A percentile compares a stretch with the other conserved stretches of the same genome.
Conservation (phyloP, 1,140 invertebrate genomes). For the Aphaenogaster floridana region DNA sequence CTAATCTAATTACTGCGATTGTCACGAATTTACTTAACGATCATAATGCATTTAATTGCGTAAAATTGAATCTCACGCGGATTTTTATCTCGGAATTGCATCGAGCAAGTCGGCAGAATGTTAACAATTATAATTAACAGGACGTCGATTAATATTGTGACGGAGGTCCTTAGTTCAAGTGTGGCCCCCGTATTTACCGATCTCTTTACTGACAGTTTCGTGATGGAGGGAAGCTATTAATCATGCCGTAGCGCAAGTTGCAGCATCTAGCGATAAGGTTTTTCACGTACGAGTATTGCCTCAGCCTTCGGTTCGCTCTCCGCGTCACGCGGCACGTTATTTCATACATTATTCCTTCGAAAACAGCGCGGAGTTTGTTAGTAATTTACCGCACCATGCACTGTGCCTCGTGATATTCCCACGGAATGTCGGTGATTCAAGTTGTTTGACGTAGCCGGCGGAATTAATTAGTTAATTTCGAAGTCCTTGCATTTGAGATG, state of each 20-base stretch:
- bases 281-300: constrained; percentile 65
- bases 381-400: constrained; percentile 1
- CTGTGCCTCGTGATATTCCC: constrained; percentile 1
- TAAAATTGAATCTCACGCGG: constrained; percentile 1
- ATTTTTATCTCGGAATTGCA: constrained; percentile 6
- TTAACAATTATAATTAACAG: constrained; percentile 22
- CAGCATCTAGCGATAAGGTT: constrained; percentile 69
- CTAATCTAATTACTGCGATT: not conserved
- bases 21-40: constrained; percentile 32
- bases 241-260: constrained; percentile 64
- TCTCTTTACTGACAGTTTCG: constrained; percentile 66
- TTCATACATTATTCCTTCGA: constrained; percentile 23
- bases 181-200: constrained; percentile 29
- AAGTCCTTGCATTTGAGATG: constrained; percentile 24
- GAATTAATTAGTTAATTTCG: constrained; percentile 61
- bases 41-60: constrained; percentile 20
- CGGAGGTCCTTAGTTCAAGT: not conserved
- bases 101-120: not conserved
- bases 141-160: constrained; percentile 25
- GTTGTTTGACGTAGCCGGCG: constrained; percentile 30
- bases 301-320: constrained; percentile 7
- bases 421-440: constrained; percentile 27
- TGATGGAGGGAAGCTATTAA: constrained; percentile 69
- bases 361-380: constrained; percentile 26
- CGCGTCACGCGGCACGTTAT: not conserved